Conservation (phyloP, 2,888 invertebrate genomes). For the Oligia strigilis region DNA sequence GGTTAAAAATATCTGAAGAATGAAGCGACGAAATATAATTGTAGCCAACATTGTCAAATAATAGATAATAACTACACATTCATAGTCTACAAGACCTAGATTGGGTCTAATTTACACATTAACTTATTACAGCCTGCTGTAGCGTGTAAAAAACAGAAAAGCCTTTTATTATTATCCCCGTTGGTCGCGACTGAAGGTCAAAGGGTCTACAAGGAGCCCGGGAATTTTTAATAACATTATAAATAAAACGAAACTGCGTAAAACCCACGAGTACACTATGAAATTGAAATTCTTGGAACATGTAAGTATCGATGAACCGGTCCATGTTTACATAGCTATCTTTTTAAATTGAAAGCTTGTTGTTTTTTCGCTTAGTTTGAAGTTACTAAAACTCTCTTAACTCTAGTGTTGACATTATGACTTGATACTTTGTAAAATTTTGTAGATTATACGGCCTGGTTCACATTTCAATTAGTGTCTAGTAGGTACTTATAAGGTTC, state of each 20-base stretch:
- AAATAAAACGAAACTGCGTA: slow-evolving; percentile 43
- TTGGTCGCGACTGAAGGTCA: slow-evolving; percentile 26
- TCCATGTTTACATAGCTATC: background rate
- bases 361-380: background rate
- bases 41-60: background rate
- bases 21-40: too few relatives aligned
- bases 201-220: slow-evolving; percentile 49
- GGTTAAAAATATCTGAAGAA: too few relatives aligned
- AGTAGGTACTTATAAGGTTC: too few relatives aligned
- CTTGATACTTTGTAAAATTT: background rate
- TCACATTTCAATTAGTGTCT: background rate
- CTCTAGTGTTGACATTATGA: background rate
- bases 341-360: background rate
- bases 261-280: slow-evolving; percentile 37
- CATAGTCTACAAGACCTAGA: background rate
- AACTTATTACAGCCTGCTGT: slow-evolving; percentile 4
- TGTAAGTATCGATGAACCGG: slow-evolving; percentile 21
- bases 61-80: background rate
- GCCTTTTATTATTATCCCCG: slow-evolving; percentile 49
- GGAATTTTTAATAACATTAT: slow-evolving; percentile 66
- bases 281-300: slow-evolving; percentile 51
- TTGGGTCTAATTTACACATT: slow-evolving; percentile 20
- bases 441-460: background rate
- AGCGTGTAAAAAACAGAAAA: slow-evolving; percentile 23
- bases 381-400: background rate